A percentile compares a stretch with the other conserved stretches of the same genome.
Evolutionary conservation across 2,888 invertebrate species (phyloP).

Genomic region (Colletes collaris): DNA sequence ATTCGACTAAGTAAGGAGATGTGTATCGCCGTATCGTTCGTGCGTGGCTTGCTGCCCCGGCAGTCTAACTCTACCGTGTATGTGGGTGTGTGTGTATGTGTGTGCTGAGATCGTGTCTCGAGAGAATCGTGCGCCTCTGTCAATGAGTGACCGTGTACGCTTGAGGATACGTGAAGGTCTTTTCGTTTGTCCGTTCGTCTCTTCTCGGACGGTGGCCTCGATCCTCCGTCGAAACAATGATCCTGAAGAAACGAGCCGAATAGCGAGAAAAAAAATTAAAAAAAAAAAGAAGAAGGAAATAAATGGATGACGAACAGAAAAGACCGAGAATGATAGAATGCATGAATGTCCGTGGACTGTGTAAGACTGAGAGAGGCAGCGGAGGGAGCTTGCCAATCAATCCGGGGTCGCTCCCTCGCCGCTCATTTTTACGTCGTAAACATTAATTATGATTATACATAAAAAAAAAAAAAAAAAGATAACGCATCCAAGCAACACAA

Average conservation of each 20-base stretch:
- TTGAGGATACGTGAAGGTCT: background rate
- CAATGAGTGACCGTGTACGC: conserved; percentile 24
- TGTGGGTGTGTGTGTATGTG: conserved; percentile 53
- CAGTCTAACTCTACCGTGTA: conserved; percentile 72
- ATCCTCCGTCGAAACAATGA: background rate
- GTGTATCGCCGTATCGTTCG: conserved; percentile 74
- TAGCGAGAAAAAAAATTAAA: background rate
- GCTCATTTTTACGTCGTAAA: conserved; percentile 79
- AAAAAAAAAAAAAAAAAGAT: conserved; percentile 63
- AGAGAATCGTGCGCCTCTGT: conserved; percentile 27
- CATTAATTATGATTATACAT: conserved; percentile 78
- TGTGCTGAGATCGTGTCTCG: conserved; percentile 60
- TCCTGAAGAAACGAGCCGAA: background rate
- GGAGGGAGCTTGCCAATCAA: conserved; percentile 74
- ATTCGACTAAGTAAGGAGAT: conserved; percentile 76
- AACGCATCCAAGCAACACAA: conserved; percentile 74
- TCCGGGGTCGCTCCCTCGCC: conserved; percentile 74
- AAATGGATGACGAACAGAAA: conserved; percentile 16
- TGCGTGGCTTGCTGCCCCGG: conserved; percentile 77
- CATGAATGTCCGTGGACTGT: conserved; percentile 76
- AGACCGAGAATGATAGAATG: conserved; percentile 36
- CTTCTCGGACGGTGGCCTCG: background rate
- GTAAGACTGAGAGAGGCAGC: conserved; percentile 80
- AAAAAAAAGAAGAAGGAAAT: conserved; percentile 14
- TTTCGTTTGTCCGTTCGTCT: conserved; percentile 12